Evolutionary conservation across 2,888 invertebrate genomes (phyloP).

Genomic region (Xylophagus ater): DNA sequence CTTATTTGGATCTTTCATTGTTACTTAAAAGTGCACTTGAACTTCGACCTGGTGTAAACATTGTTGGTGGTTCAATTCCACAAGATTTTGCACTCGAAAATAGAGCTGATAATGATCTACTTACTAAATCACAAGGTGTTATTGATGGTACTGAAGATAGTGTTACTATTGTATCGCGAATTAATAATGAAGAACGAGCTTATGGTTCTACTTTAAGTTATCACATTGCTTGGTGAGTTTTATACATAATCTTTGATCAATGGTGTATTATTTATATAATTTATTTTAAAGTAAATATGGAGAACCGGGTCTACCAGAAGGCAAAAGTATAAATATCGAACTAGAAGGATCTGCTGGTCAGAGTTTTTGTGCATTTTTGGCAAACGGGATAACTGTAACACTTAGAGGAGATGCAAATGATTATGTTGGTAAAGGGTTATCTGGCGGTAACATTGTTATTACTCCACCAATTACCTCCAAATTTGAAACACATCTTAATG

Average conservation of each 20-base stretch:
- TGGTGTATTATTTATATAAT: background rate
- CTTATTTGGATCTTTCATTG: constrained; percentile 69
- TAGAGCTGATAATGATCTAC: constrained; percentile 69
- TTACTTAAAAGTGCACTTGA: constrained; percentile 83
- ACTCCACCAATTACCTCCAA: constrained; percentile 78
- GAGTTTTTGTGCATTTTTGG: constrained; percentile 96
- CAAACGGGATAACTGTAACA: constrained; percentile 77
- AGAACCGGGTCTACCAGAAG: constrained; percentile 74
- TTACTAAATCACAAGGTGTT: constrained; percentile 63
- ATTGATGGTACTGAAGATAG: constrained; percentile 58
- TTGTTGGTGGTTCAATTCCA: constrained; percentile 73
- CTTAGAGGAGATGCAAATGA: constrained; percentile 97
- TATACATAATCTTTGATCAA: background rate
- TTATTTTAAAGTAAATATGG: constrained; percentile 58
- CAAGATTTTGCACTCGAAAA: constrained; percentile 81
- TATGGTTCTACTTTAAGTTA: constrained; percentile 92
- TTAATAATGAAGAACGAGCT: constrained; percentile 84
- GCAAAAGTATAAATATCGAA: constrained; percentile 62
- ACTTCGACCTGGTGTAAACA: constrained; percentile 81
- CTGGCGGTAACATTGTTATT: constrained; percentile 88
- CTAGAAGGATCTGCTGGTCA: constrained; percentile 93
- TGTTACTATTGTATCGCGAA: constrained; percentile 63
- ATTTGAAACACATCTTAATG: constrained; percentile 87
- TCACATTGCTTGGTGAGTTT: constrained; percentile 80
- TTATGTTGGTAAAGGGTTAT: constrained; percentile 92